These are phyloP conservation scores for Menidia menidia DNA, from an alignment of 2,797 vertebrate species.

Conservation along the genomic window DNA sequence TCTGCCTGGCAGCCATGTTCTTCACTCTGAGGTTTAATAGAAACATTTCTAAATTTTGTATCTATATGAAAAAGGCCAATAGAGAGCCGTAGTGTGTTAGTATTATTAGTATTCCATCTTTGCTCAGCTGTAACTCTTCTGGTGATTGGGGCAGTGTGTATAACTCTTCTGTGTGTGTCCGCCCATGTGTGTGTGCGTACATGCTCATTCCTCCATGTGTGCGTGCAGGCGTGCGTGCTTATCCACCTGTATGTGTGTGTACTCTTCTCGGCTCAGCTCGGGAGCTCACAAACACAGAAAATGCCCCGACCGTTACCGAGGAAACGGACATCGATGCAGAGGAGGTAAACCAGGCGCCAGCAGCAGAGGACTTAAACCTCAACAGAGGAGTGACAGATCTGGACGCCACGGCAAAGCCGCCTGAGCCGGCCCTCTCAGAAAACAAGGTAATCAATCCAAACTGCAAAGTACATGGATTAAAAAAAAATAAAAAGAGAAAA, in stretches of 20 bases:
- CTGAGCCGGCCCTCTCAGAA: slow-evolving; percentile 57
- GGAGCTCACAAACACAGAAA: slow-evolving; percentile 80
- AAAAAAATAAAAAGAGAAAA: too few species aligned
- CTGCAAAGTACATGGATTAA: too few species aligned
- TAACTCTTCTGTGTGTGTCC: slow-evolving; percentile 58
- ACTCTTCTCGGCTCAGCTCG: slow-evolving; percentile 80
- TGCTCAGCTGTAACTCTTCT: background rate
- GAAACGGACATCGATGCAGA: slow-evolving; percentile 96
- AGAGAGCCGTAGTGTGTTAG: background rate
- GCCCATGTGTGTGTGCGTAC: slow-evolving; percentile 65
- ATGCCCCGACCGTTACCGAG: slow-evolving; percentile 74
- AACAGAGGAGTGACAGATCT: slow-evolving; percentile 94
- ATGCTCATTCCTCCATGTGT: slow-evolving; percentile 69
- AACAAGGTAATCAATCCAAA: slow-evolving; percentile 72
- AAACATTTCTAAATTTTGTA: too few species aligned
- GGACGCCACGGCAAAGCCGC: slow-evolving; percentile 86
- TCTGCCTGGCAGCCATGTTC: too few species aligned
- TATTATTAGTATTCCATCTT: background rate
- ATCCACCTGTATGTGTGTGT: slow-evolving; percentile 76
- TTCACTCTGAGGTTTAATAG: too few species aligned
- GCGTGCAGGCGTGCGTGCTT: slow-evolving; percentile 77
- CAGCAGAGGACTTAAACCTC: slow-evolving; percentile 83
- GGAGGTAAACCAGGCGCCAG: slow-evolving; percentile 69
- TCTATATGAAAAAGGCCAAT: too few species aligned
- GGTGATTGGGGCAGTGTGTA: background rate